Evolutionary conservation across 2,113 vertebrate species (phyloP), one percentile per base, ranked within the genome.

Genomic region (Struthio camelus): DNA sequence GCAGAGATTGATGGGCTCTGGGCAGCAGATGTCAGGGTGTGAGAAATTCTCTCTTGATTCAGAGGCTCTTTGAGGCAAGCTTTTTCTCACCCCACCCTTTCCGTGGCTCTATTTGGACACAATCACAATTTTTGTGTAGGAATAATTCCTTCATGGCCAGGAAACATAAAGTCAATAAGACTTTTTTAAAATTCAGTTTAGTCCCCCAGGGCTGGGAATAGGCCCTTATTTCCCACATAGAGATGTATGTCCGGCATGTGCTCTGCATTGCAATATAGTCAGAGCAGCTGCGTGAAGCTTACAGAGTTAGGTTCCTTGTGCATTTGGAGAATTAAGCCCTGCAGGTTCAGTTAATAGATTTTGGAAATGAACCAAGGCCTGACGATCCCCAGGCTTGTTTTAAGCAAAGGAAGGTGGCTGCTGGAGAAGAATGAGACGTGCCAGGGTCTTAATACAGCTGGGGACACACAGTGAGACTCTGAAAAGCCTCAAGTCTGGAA

Each of bases 331-430:
- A 70, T 62, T 62, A 6, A 94, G 38, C 67, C 94, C 95, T 87
- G 84, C 56, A 90, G 73, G 86, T 90, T 76, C 90, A 81, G 40
- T 92, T 89, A 72, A 82, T 24, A 94, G 36, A n/a, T 10, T 56
- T 7, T 96, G 95, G 95, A 97, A 93, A 20, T 28, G 23, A 93
- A 94, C 73, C 92, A 96, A 93, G 58, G 58, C 73, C 89, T 93
- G 96, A 82, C 0, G 9, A 85, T 95, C 91, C 67, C 82, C 78
- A 78, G 50, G 64, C 84, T 94, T 46, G 36, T 80, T 96, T 75
- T 38, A 54, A 93, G 87, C 14, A 38, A 80, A 80, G 54, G 85
- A 97, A 93, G 89, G 94, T 95, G 93, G 64, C 78, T 7, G 4
- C 11, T 5, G 12, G 81, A 83, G 81, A 76, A 89, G 89, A 70